Evolutionary conservation across 1,140 invertebrate species (phyloP).

Genomic region (Neoseiulus cucumeris): DNA sequence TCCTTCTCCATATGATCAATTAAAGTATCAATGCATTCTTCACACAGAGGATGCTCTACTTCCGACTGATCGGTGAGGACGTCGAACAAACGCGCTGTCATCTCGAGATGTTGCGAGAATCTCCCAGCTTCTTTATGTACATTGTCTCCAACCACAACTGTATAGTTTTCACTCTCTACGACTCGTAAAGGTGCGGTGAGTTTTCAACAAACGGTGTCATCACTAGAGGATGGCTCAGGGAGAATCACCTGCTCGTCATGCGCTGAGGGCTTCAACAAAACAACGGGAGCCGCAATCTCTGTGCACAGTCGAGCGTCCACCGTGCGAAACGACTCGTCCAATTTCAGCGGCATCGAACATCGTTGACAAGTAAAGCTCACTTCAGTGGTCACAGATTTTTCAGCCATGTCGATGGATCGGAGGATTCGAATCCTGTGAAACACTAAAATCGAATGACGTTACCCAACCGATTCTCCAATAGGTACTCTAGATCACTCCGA

Average conservation of each 20-base stretch:
- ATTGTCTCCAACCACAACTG: not conserved
- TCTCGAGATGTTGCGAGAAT: constrained; percentile 13
- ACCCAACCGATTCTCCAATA: not conserved
- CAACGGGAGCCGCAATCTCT: constrained; percentile 41
- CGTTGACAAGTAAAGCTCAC: constrained; percentile 79
- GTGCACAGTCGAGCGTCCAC: constrained; percentile 64
- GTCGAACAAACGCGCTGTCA: constrained; percentile 48
- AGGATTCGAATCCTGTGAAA: too few species aligned
- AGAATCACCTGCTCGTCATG: constrained; percentile 4
- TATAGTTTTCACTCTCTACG: not conserved
- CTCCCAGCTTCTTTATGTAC: not conserved
- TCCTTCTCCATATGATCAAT: constrained; percentile 77
- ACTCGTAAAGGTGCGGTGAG: not conserved
- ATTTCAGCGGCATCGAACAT: constrained; percentile 61
- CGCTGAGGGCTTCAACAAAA: constrained; percentile 20
- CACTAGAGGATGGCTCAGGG: constrained; percentile 3
- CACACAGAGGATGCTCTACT: constrained; percentile 87
- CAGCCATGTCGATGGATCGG: not conserved
- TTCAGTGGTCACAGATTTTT: constrained; percentile 25
- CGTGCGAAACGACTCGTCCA: constrained; percentile 61
- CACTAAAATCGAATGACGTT: not conserved
- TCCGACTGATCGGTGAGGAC: constrained; percentile 76
- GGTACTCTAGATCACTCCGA: not conserved
- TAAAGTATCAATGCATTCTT: constrained; percentile 84
- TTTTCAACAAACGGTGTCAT: not conserved